These are phyloP conservation scores for Macrophya annulata DNA, from an alignment of 2,888 invertebrate genomes.

Conservation along the genomic window DNA sequence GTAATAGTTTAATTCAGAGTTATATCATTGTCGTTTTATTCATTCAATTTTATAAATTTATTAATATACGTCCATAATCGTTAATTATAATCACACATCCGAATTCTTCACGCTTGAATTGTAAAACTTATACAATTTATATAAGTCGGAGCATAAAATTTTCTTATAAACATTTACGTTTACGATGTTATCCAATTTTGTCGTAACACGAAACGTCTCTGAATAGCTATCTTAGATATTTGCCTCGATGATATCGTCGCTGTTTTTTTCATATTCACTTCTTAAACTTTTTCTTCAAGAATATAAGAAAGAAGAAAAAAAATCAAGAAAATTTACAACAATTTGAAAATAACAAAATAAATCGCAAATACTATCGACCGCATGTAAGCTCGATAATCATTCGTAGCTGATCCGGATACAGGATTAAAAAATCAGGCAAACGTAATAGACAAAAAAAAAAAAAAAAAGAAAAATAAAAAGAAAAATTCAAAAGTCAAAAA, in stretches of 20 bases:
- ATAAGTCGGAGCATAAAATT: not conserved
- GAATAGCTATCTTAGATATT: not conserved
- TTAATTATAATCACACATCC: not conserved
- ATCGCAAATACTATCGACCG: not conserved
- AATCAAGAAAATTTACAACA: not conserved
- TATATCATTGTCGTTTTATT: too few relatives aligned
- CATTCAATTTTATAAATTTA: too few relatives aligned
- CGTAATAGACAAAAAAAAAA: not conserved
- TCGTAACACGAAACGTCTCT: conserved; percentile 30
- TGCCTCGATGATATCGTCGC: not conserved
- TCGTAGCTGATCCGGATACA: too few relatives aligned
- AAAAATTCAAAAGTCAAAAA: not conserved
- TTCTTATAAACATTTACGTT: not conserved
- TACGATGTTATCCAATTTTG: conserved; percentile 36
- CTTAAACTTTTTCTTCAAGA: not conserved
- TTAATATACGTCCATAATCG: not conserved
- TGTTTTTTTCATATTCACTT: conserved; percentile 33
- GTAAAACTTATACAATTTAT: not conserved
- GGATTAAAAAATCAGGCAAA: not conserved
- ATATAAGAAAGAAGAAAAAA: not conserved
- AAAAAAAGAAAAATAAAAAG: not conserved
- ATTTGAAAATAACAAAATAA: not conserved
- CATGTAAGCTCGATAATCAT: not conserved
- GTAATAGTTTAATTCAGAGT: too few relatives aligned
- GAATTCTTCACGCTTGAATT: not conserved